phyloP scores from a whole-genome alignment of 2,797 vertebrate genomes.

The Rhinogobio ventralis region DNA sequence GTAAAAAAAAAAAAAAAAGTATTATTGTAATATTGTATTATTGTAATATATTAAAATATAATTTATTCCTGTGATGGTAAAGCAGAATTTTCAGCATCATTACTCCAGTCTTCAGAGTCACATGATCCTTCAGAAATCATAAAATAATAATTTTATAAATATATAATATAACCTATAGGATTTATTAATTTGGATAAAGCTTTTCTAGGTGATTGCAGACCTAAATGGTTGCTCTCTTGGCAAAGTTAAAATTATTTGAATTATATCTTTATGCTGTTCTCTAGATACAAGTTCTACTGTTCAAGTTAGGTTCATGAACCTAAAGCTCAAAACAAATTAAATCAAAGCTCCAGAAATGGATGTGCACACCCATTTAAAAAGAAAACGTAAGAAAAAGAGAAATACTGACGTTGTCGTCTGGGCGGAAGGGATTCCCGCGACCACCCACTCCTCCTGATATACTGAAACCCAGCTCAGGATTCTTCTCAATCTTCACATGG shows the following conservation, averaged over 20 bases:
- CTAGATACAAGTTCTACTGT: neutral
- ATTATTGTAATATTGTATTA: no score
- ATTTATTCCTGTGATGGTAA: neutral
- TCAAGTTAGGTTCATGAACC: neutral
- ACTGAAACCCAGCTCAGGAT: constrained; percentile 98
- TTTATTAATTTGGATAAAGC: neutral
- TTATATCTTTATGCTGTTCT: neutral
- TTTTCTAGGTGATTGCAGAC: neutral
- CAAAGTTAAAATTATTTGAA: neutral
- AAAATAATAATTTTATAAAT: neutral
- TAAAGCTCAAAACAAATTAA: neutral
- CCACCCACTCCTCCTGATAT: constrained; percentile 98
- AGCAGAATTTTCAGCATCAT: neutral
- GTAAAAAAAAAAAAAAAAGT: no score
- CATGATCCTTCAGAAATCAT: neutral
- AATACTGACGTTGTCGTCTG: constrained; percentile 91
- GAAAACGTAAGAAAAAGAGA: neutral
- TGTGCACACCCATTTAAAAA: neutral
- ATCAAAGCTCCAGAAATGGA: neutral
- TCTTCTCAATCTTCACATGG: constrained; percentile 94
- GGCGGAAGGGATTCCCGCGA: constrained; percentile 96
- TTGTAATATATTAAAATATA: no score
- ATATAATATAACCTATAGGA: neutral
- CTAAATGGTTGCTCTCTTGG: neutral
- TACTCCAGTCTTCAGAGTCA: neutral